Conservation (phyloP, 2,797 vertebrate species). For the Sarcoramphus papa region DNA sequence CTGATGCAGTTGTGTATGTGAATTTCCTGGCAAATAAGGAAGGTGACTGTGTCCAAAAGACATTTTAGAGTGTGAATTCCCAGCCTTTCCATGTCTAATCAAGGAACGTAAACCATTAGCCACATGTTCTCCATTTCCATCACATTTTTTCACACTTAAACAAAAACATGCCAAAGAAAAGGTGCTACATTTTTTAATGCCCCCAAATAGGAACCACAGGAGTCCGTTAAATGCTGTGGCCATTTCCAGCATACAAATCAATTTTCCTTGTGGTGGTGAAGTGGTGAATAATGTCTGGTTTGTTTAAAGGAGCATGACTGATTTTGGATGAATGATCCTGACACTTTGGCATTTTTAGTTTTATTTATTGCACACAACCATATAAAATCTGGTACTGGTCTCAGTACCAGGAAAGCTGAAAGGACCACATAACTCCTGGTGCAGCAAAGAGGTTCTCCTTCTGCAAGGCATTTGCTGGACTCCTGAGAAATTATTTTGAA, state of each 20-base stretch:
- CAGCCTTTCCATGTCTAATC: constrained; percentile 73
- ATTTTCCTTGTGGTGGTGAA: constrained; percentile 70
- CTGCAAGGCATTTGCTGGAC: constrained; percentile 47
- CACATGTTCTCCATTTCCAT: constrained; percentile 73
- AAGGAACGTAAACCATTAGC: constrained; percentile 62
- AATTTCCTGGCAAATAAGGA: constrained; percentile 72
- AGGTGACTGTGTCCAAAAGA: constrained; percentile 68
- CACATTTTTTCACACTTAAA: constrained; percentile 69
- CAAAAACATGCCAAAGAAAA: constrained; percentile 65
- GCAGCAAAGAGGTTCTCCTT: constrained; percentile 40
- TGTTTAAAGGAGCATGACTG: constrained; percentile 67
- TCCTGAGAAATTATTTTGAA: constrained; percentile 40
- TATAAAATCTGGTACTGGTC: constrained; percentile 74
- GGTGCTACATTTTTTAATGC: constrained; percentile 70
- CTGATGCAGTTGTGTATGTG: constrained; percentile 53
- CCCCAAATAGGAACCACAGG: constrained; percentile 68
- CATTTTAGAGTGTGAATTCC: constrained; percentile 61
- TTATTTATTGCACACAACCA: constrained; percentile 73
- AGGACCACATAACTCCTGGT: constrained; percentile 48
- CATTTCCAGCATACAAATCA: constrained; percentile 68
- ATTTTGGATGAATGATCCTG: constrained; percentile 69
- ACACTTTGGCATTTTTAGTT: constrained; percentile 71
- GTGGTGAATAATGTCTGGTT: constrained; percentile 77
- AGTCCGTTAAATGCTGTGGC: constrained; percentile 57
- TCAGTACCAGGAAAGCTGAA: constrained; percentile 63